phyloP scores from a whole-genome alignment of 2,888 invertebrate genomes.

The Acrocera orbiculus region DNA sequence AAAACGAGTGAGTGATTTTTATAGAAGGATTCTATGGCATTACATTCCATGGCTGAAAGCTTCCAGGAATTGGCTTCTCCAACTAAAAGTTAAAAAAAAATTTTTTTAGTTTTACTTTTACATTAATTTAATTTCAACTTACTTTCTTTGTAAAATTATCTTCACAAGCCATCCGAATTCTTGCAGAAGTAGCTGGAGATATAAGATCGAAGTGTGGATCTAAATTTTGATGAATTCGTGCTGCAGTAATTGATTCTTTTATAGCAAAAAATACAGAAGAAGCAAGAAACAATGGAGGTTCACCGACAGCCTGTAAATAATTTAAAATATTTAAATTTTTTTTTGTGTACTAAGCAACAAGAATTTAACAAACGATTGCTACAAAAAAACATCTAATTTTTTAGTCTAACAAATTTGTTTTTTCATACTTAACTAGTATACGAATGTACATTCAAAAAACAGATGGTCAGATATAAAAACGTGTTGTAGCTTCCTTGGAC shows the following conservation, averaged over 20 bases:
- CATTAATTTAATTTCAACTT: not conserved
- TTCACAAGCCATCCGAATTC: slow-evolving; percentile 75
- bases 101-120: not conserved
- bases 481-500: too few species aligned
- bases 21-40: slow-evolving; percentile 36
- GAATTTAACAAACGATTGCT: too few species aligned
- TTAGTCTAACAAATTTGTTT: not conserved
- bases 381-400: too few species aligned
- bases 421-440: not conserved
- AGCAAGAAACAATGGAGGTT: slow-evolving; percentile 84
- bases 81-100: slow-evolving; percentile 34
- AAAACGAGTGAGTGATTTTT: too few species aligned
- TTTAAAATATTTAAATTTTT: not conserved
- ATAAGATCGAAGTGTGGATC: slow-evolving; percentile 44
- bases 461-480: too few species aligned
- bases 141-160: slow-evolving; percentile 70
- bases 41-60: slow-evolving; percentile 48
- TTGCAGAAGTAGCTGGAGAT: slow-evolving; percentile 75
- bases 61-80: slow-evolving; percentile 34
- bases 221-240: slow-evolving; percentile 51
- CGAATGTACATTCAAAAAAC: not conserved
- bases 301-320: slow-evolving; percentile 67
- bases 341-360: not conserved
- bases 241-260: slow-evolving; percentile 66
- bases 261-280: slow-evolving; percentile 81